Evolutionary conservation across 2,797 vertebrate genomes (phyloP), one percentile per base, ranked within the genome.

Genomic region (Nyctibius grandis): DNA sequence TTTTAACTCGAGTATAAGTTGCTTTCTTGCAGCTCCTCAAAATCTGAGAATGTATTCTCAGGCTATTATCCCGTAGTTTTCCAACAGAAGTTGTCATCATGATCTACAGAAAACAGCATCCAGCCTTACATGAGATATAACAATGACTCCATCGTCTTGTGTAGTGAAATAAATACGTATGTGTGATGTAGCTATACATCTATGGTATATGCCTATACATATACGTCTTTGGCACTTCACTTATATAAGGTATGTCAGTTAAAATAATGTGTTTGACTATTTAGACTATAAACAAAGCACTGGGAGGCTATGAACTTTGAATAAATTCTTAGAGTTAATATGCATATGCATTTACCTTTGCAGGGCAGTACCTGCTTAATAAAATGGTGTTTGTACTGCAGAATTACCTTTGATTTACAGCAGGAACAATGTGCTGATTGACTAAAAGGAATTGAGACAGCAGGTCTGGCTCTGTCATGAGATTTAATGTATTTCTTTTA

Each of bases 331-430:
- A 8, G 3, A 13, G 53, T 85, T 87, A 60, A 57, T 60, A 48
- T 36, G 70, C 38, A 69, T 34, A 38, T 60, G 12, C 42, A 50
- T 82, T 89, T 85, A 72, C 45, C 28, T 86, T 84, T 96, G 42
- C 76, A 92, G 89, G 61, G 79, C 50, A 81, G 79, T 53, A 48
- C 67, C 72, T 80, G 42, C 50, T 70, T 70, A 50, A 65, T 50
- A 75, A 93, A 85, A 93, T 29, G 56, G 72, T 75, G 83, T 4
- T n/a, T 51, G 29, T 79, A 23, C 48, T 91, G 88, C 88, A 91
- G 85, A 90, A 93, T 69, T 91, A 45, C 60, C 84, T 94, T 80
- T 92, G 91, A 95, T 95, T 91, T 93, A 89, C 75, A 78, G 81
- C 91, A 72, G 75, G 61, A 85, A 42, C 85, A 51, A 23, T 29